Evolutionary conservation across 2,797 vertebrate species (phyloP).

Genomic region (Argentina silus): DNA sequence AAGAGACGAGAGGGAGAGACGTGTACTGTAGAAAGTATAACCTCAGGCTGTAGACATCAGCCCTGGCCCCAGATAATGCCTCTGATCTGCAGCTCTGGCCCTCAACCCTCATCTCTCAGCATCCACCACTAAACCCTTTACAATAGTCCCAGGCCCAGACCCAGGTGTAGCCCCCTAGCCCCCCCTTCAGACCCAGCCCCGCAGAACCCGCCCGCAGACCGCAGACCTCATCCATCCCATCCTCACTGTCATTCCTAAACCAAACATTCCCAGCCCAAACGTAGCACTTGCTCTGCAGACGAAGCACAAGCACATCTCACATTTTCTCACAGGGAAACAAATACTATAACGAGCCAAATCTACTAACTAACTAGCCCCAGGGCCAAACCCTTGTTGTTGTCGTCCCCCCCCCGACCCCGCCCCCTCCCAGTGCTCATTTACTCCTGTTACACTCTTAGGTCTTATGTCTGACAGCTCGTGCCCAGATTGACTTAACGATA

Average conservation of each 20-base stretch:
- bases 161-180: too few relatives aligned
- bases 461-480: conserved; percentile 51
- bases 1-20: conserved; percentile 38
- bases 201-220: conserved; percentile 25
- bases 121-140: too few relatives aligned
- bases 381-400: too few relatives aligned
- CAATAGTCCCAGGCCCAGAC: too few relatives aligned
- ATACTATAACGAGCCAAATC: too few relatives aligned
- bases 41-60: conserved; percentile 58
- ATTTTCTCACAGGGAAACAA: too few relatives aligned
- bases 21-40: conserved; percentile 23
- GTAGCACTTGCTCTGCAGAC: too few relatives aligned
- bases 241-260: not conserved
- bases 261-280: not conserved
- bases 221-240: not conserved
- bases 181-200: conserved; percentile 1
- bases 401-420: too few relatives aligned
- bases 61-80: conserved; percentile 56
- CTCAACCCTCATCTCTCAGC: too few relatives aligned
- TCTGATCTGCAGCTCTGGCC: conserved; percentile 7
- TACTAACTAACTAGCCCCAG: too few relatives aligned
- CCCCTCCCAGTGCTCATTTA: conserved; percentile 26
- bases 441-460: conserved; percentile 52
- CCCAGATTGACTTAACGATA: conserved; percentile 53
- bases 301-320: too few relatives aligned